A percentile compares a stretch with the other conserved stretches of the same genome.
Evolutionary conservation across 2,888 invertebrate genomes (phyloP).

Genomic region (Lutraria lutraria): DNA sequence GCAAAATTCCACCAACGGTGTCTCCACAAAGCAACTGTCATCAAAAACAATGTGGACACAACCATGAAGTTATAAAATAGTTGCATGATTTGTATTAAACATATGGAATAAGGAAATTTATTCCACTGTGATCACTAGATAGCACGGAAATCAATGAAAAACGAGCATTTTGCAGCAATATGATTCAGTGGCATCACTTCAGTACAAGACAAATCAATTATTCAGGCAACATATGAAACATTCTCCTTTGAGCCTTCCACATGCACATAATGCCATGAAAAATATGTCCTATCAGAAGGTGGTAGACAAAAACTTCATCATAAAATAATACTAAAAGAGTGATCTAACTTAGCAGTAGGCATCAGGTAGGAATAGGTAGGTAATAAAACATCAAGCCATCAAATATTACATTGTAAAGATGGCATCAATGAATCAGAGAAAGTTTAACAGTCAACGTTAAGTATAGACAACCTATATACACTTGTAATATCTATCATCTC

Average conservation of each 20-base stretch:
- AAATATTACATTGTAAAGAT: neutral
- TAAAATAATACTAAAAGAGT: neutral
- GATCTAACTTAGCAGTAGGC: neutral
- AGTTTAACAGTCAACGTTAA: neutral
- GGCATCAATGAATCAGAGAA: neutral
- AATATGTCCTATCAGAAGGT: neutral
- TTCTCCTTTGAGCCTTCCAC: neutral
- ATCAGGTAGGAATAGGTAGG: neutral
- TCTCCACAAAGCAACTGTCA: too few relatives aligned
- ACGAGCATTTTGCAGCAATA: neutral
- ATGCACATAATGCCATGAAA: neutral
- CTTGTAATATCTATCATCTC: too few relatives aligned
- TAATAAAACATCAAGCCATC: neutral
- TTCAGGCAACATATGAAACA: neutral
- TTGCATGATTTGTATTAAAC: neutral
- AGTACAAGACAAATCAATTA: neutral
- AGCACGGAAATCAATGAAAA: constrained; percentile 10
- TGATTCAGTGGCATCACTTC: neutral
- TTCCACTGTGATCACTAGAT: neutral
- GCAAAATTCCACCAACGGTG: too few relatives aligned
- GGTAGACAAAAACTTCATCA: neutral
- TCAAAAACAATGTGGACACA: too few relatives aligned
- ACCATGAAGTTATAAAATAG: too few relatives aligned
- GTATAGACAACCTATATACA: neutral
- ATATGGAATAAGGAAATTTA: neutral